phyloP scores from a whole-genome alignment of 2,888 invertebrate species.

The Lypha dubia region DNA sequence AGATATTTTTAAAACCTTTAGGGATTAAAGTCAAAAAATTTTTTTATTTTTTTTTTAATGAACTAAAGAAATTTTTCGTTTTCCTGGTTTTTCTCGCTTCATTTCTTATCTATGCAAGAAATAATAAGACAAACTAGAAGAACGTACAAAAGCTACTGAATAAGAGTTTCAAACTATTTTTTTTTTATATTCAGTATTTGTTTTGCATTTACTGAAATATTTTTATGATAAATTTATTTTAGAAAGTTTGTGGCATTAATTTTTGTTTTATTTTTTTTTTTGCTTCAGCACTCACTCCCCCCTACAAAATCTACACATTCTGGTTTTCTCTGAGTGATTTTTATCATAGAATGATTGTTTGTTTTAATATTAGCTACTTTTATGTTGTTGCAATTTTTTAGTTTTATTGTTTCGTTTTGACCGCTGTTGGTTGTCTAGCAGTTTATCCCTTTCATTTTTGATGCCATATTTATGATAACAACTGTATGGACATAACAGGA shows the following conservation, averaged over 20 bases:
- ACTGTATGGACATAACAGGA: slow-evolving; percentile 52
- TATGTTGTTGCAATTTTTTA: neutral
- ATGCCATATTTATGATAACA: slow-evolving; percentile 60
- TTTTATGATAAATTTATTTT: slow-evolving; percentile 35
- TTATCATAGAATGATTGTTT: slow-evolving; percentile 45
- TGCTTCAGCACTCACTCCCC: neutral
- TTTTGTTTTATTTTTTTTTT: neutral
- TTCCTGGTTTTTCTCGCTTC: slow-evolving; percentile 21
- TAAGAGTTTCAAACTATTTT: slow-evolving; percentile 4
- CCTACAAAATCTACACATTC: neutral
- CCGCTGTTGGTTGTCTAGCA: slow-evolving; percentile 4
- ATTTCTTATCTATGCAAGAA: slow-evolving; percentile 61
- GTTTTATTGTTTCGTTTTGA: slow-evolving; percentile 14
- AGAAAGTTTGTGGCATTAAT: slow-evolving; percentile 29
- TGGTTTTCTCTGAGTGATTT: slow-evolving; percentile 20
- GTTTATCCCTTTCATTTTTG: slow-evolving; percentile 59
- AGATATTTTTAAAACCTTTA: slow-evolving; percentile 48
- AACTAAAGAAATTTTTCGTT: neutral
- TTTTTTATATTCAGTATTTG: neutral
- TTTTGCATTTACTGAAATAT: neutral
- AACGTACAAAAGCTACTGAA: neutral
- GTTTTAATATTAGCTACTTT: slow-evolving; percentile 34
- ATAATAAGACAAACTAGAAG: slow-evolving; percentile 26
- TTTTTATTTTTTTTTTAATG: too few species aligned
- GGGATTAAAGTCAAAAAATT: slow-evolving; percentile 48